Evolutionary conservation across 2,888 invertebrate genomes (phyloP).

Genomic region (Amiota mariae): DNA sequence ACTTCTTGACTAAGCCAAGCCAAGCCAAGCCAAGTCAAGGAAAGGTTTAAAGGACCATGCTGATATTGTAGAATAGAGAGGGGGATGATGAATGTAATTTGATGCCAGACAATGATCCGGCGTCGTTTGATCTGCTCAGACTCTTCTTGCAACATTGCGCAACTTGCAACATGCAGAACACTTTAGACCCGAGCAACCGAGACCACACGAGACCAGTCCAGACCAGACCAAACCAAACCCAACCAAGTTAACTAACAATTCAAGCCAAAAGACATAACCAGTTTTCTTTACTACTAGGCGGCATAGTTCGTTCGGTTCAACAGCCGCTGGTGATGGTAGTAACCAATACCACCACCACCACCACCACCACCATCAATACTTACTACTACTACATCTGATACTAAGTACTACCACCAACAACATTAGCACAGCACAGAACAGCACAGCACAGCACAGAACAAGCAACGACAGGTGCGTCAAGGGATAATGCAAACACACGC

Average conservation of each 20-base stretch:
- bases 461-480: slow-evolving; percentile 43
- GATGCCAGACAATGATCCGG: slow-evolving; percentile 69
- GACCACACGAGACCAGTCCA: not conserved
- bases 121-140: slow-evolving; percentile 56
- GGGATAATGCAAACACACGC: slow-evolving; percentile 35
- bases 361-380: slow-evolving; percentile 32
- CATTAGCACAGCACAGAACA: too few species aligned
- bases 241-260: not conserved
- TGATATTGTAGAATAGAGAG: slow-evolving; percentile 9
- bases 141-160: slow-evolving; percentile 46
- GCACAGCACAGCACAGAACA: not conserved
- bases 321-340: not conserved
- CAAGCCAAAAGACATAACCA: not conserved
- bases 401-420: not conserved
- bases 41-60: slow-evolving; percentile 7
- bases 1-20: slow-evolving; percentile 64
- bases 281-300: not conserved
- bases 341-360: slow-evolving; percentile 14
- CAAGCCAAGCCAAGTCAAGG: slow-evolving; percentile 34
- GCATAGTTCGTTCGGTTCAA: slow-evolving; percentile 4
- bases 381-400: not conserved
- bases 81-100: slow-evolving; percentile 53
- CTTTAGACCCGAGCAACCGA: not conserved
- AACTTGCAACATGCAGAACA: slow-evolving; percentile 34
- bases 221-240: not conserved